Base-by-base conservation (phyloP, 2,797 vertebrate genomes). In the Lagodon rhomboides region DNA sequence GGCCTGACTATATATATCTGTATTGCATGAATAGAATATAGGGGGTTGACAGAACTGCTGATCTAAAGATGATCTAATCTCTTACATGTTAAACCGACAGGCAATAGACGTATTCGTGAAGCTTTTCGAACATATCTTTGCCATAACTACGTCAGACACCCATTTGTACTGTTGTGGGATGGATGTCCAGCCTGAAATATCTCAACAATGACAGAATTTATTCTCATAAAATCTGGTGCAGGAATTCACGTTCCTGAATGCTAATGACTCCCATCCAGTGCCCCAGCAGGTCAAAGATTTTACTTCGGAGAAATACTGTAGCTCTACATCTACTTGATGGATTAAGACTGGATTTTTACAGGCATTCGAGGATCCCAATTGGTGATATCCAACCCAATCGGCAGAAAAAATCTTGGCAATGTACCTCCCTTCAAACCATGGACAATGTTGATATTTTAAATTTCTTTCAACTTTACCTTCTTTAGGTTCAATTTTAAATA, bases 1-100 rank as follows among this genome's bases (percentile, higher is more conserved):
- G 9, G 67, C 30, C 44, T 61, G 22, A n/a, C 16, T 13, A 25
- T 18, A 25, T 18, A 13, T 23, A 11, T 61, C 20, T 54, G 63
- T 43, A 70, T 64, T 55, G 64, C 4, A 51, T 63, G 34, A 73
- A 67, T 56, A 41, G 34, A 75, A 67, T 56, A 41, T 34, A 44
- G 20, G 49, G 41, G 30, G 23, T 20, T 49, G 61, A 59, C 9
- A 65, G 49, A 51, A 47, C n/a, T 12, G 15, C 23, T 41, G 46
- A 70, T 68, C 76, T 53, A 47, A 69, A 17, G 51, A 74, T 56
- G 17, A 41, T 25, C n/a, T 64, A 16, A 43, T 6, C 12, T 56
- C 43, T 68, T 41, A 20, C 25, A 43, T 70, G 30, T 70, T 34
- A 63, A 68, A 63, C 20, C 51, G 22, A 61, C 44, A 23, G 50